Conservation (phyloP, 2,888 invertebrate genomes). For the Homarus gammarus region DNA sequence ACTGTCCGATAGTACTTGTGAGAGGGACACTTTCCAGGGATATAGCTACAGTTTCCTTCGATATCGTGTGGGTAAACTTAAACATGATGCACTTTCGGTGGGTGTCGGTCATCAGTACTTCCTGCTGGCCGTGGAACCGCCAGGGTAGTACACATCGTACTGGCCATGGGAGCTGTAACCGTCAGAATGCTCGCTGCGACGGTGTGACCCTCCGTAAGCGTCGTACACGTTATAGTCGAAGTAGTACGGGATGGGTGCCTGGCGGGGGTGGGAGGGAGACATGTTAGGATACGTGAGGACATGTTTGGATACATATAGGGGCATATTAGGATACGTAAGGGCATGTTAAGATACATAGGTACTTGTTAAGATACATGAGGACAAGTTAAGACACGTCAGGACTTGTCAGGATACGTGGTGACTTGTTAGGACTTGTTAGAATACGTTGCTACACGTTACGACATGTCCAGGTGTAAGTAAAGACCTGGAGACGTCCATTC, state of each 20-base stretch:
- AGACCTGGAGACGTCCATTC: too few relatives aligned
- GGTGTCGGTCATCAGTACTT: not conserved
- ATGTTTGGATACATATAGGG: not conserved
- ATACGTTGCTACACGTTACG: too few relatives aligned
- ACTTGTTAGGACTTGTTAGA: not conserved
- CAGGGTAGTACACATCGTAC: conserved; percentile 31
- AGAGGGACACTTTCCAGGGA: too few relatives aligned
- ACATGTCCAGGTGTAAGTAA: too few relatives aligned
- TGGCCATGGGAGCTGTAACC: conserved; percentile 46
- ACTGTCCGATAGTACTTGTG: too few relatives aligned
- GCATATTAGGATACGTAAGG: too few relatives aligned
- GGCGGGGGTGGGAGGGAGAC: not conserved
- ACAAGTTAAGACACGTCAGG: not conserved
- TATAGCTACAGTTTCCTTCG: too few relatives aligned
- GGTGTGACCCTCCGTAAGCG: conserved; percentile 47
- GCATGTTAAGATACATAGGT: too few relatives aligned
- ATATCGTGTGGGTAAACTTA: too few relatives aligned
- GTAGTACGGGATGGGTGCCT: conserved; percentile 39
- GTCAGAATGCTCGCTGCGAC: conserved; percentile 41
- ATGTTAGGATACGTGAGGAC: not conserved
- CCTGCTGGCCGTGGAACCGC: not conserved
- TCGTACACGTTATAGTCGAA: conserved; percentile 60
- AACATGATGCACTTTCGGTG: not conserved
- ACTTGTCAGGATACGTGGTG: not conserved
- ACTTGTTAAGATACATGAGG: too few relatives aligned